These are phyloP conservation scores for Pelvicachromis taeniatus DNA, from an alignment of 2,113 vertebrate genomes.

Conservation along the genomic window DNA sequence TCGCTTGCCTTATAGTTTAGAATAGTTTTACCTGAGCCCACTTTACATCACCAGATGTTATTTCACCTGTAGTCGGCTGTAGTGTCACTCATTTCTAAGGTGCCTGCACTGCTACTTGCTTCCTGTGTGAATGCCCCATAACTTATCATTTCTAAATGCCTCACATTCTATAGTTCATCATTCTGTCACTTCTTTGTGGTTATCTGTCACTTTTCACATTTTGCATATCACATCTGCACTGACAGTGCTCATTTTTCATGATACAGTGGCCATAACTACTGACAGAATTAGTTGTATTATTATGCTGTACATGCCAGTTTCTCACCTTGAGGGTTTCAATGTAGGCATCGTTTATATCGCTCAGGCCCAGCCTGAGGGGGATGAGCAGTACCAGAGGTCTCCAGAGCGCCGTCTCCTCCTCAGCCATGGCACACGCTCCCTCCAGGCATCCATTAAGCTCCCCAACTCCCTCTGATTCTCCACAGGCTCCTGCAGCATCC, in stretches of 20 bases:
- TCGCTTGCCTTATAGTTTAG: not conserved
- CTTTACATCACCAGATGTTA: not conserved
- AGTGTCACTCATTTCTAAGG: not conserved
- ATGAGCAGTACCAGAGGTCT: conserved; percentile 94
- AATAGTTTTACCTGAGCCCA: not conserved
- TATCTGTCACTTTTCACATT: not conserved
- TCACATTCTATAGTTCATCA: not conserved
- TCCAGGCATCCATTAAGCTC: conserved; percentile 73
- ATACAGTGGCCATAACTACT: not conserved
- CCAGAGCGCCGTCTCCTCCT: conserved; percentile 76
- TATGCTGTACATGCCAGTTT: not conserved
- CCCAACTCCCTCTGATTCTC: conserved; percentile 43
- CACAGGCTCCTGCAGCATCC: conserved; percentile 62
- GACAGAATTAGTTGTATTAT: not conserved
- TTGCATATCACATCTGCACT: not conserved
- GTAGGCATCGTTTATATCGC: conserved; percentile 95
- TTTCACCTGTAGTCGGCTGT: not conserved
- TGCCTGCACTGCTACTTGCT: not conserved
- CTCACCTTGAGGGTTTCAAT: conserved; percentile 93
- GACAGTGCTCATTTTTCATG: not conserved
- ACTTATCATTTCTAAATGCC: not conserved
- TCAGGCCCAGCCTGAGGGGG: conserved; percentile 93
- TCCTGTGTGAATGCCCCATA: not conserved
- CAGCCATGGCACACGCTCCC: conserved; percentile 75
- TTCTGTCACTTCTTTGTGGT: not conserved